A percentile compares a stretch with the other conserved stretches of the same genome.
Conservation (phyloP, 2,888 invertebrate species). For the Volucella bombylans region DNA sequence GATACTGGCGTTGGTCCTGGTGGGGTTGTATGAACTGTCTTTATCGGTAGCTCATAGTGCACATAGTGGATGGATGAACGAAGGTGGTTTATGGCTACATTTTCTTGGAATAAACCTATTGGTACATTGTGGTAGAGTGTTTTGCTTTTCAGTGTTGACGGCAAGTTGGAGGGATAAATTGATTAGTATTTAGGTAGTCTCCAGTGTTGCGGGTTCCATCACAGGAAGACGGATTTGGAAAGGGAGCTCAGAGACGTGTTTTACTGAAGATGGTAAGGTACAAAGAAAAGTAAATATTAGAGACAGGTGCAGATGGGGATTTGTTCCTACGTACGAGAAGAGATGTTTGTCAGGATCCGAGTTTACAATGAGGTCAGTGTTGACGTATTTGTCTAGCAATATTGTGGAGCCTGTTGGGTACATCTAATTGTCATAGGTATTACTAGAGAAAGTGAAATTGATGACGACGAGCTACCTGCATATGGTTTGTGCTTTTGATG, state of each 20-base stretch:
- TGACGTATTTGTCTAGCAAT: too few species aligned
- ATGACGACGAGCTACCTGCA: too few species aligned
- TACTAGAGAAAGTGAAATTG: too few species aligned
- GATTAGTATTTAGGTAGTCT: slow-evolving; percentile 31
- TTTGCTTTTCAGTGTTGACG: slow-evolving; percentile 29
- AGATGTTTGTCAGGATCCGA: slow-evolving; percentile 3
- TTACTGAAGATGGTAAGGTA: neutral
- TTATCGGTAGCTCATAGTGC: slow-evolving; percentile 47
- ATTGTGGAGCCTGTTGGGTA: too few species aligned
- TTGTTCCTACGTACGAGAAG: neutral
- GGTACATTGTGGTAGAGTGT: slow-evolving; percentile 39
- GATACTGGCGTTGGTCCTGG: too few species aligned
- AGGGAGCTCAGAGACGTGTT: neutral
- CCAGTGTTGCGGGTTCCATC: neutral
- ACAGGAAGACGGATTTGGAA: neutral
- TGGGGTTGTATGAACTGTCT: neutral
- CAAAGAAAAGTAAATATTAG: slow-evolving; percentile 7
- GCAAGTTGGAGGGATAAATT: slow-evolving; percentile 46
- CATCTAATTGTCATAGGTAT: too few species aligned
- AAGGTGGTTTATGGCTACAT: slow-evolving; percentile 7
- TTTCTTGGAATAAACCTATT: slow-evolving; percentile 5
- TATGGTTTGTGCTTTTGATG: too few species aligned
- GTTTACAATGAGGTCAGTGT: neutral
- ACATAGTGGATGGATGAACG: slow-evolving; percentile 26
- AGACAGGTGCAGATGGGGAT: slow-evolving; percentile 36